Conservation (phyloP, 2,113 vertebrate species). For the Oryzias javanicus region DNA sequence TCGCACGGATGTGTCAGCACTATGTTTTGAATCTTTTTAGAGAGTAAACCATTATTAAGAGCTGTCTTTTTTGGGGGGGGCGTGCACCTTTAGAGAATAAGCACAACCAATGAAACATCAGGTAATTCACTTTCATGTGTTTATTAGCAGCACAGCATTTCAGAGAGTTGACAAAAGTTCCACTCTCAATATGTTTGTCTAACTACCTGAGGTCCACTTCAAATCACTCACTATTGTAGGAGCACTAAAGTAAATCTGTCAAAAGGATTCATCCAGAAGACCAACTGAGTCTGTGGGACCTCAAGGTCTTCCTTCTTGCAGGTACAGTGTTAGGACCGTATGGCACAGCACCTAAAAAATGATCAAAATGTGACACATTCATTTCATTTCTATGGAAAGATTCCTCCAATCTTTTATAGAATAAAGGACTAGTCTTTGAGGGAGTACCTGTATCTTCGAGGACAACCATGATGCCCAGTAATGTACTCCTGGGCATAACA, state of each 20-base stretch:
- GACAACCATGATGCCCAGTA: constrained; percentile 73
- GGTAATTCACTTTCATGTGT: constrained; percentile 33
- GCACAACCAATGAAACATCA: constrained; percentile 11
- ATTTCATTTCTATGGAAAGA: not conserved
- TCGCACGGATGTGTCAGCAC: constrained; percentile 14
- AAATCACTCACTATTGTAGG: constrained; percentile 17
- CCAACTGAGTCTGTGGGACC: constrained; percentile 7
- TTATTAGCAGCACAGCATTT: constrained; percentile 54
- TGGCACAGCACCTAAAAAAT: constrained; percentile 75
- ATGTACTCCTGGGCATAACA: constrained; percentile 76
- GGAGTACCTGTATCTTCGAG: constrained; percentile 73
- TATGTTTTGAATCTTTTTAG: too few relatives aligned
- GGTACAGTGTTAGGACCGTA: constrained; percentile 55
- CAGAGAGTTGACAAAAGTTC: constrained; percentile 1
- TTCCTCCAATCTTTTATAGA: not conserved
- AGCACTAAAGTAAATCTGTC: not conserved
- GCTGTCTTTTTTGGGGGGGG: not conserved
- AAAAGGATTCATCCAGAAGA: constrained; percentile 6
- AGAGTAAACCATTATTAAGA: not conserved
- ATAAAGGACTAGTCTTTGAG: not conserved
- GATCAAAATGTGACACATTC: constrained; percentile 6
- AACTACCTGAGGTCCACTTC: constrained; percentile 25
- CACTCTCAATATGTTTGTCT: constrained; percentile 7
- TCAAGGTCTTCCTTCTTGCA: constrained; percentile 8
- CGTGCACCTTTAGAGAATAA: not conserved